Evolutionary conservation across 1,140 invertebrate genomes (phyloP).

Genomic region (Sminthurides bifidus): DNA sequence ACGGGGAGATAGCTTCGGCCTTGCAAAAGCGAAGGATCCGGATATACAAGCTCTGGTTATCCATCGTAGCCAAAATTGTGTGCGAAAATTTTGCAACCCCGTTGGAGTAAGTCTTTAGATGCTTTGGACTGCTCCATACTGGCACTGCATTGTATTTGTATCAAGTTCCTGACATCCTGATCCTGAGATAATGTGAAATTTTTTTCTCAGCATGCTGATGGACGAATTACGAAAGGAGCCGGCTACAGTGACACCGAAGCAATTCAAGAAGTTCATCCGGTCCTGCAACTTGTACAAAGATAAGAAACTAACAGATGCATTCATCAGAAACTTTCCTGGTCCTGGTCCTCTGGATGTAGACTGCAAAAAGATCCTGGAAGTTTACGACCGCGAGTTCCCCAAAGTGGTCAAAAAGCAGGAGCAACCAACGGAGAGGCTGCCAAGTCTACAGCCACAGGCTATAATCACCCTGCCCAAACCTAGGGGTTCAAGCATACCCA

Average conservation of each 20-base stretch:
- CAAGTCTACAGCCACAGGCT: too few relatives aligned
- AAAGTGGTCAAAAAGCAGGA: too few relatives aligned
- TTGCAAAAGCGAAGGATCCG: constrained; percentile 18
- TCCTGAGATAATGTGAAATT: background rate
- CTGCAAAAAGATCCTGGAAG: constrained; percentile 20
- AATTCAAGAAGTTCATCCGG: constrained; percentile 30
- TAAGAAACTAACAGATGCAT: constrained; percentile 22
- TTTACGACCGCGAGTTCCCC: constrained; percentile 26
- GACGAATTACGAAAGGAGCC: constrained; percentile 24
- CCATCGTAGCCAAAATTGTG: constrained; percentile 17
- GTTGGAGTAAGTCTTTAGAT: constrained; percentile 10
- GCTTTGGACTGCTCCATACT: background rate
- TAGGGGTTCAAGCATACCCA: too few relatives aligned
- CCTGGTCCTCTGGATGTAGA: constrained; percentile 7
- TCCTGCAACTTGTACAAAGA: constrained; percentile 31
- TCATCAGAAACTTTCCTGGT: constrained; percentile 17
- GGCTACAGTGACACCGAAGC: constrained; percentile 10
- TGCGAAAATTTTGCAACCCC: constrained; percentile 29
- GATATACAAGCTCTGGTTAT: constrained; percentile 19
- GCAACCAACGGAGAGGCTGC: too few relatives aligned
- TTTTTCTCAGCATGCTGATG: constrained; percentile 22
- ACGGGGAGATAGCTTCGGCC: constrained; percentile 18
- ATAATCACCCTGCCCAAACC: too few relatives aligned
- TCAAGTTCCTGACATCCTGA: background rate
- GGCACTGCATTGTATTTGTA: background rate